phyloP scores from a whole-genome alignment of 2,797 vertebrate species.

The Ficedula albicollis region DNA sequence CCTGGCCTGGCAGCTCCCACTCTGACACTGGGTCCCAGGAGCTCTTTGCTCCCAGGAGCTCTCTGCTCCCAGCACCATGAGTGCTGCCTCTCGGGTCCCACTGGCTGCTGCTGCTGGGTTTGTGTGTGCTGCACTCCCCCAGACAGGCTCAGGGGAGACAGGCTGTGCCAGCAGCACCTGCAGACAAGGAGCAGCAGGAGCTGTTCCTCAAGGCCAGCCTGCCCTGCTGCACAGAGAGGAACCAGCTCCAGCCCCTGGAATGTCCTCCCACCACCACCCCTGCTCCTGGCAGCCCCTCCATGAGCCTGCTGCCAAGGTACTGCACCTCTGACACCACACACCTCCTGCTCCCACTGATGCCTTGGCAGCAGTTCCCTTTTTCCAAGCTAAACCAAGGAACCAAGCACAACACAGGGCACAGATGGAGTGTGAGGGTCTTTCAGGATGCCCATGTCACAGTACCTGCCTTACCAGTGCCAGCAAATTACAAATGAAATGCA shows the following conservation, averaged over 20 bases:
- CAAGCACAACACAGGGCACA: not conserved
- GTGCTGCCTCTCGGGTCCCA: not conserved
- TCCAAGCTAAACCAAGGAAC: not conserved
- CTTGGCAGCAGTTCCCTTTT: not conserved
- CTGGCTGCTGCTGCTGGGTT: not conserved
- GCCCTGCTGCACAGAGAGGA: not conserved
- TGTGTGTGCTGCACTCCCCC: not conserved
- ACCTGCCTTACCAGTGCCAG: not conserved
- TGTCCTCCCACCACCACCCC: not conserved
- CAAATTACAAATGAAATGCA: not conserved
- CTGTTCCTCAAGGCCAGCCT: not conserved
- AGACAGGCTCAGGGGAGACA: fast-evolving
- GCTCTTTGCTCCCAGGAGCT: not conserved
- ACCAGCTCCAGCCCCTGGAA: not conserved
- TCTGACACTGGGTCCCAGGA: not conserved
- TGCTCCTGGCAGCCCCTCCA: not conserved
- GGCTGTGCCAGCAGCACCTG: not conserved
- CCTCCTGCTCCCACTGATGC: not conserved
- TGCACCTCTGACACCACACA: fast-evolving
- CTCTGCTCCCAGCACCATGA: not conserved
- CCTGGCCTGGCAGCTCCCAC: not conserved
- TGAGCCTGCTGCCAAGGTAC: fast-evolving
- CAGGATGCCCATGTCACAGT: not conserved
- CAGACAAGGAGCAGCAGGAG: not conserved
- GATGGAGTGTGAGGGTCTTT: not conserved